phyloP scores from a whole-genome alignment of 2,797 vertebrate species.

The Zalophus californianus region DNA sequence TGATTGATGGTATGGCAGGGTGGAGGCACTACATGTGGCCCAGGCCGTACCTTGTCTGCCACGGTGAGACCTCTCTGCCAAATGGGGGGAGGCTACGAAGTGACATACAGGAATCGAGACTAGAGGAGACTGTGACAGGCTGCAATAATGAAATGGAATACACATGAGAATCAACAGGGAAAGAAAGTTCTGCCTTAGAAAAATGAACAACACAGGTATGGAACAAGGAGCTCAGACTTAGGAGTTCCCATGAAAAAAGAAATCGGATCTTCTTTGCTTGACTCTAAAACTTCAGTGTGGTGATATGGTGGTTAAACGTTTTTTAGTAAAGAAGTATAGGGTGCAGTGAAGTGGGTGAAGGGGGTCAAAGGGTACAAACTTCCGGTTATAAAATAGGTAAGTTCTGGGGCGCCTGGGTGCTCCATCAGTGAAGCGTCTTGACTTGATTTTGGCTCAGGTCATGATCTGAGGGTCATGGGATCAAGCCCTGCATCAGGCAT shows the following conservation, averaged over 20 bases:
- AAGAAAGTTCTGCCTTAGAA: neutral
- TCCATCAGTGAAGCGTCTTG: neutral
- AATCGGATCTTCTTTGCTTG: neutral
- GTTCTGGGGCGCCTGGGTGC: neutral
- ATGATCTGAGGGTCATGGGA: neutral
- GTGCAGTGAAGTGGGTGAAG: neutral
- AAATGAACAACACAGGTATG: neutral
- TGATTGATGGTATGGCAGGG: neutral
- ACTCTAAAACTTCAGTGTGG: neutral
- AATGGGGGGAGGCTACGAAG: too few species aligned
- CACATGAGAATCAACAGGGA: neutral
- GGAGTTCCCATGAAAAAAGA: neutral
- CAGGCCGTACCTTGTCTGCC: neutral
- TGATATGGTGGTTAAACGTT: neutral
- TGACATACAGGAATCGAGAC: neutral
- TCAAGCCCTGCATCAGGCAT: neutral
- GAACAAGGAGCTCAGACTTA: too few species aligned
- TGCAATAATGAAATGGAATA: neutral
- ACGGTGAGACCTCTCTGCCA: fast-evolving
- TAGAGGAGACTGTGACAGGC: neutral
- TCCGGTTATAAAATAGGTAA: neutral
- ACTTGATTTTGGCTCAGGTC: neutral
- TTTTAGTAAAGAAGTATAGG: neutral
- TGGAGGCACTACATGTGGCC: fast-evolving
- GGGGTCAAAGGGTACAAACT: neutral